Evolutionary conservation across 2,888 invertebrate species (phyloP).

Genomic region (Leptura quadrifasciata): DNA sequence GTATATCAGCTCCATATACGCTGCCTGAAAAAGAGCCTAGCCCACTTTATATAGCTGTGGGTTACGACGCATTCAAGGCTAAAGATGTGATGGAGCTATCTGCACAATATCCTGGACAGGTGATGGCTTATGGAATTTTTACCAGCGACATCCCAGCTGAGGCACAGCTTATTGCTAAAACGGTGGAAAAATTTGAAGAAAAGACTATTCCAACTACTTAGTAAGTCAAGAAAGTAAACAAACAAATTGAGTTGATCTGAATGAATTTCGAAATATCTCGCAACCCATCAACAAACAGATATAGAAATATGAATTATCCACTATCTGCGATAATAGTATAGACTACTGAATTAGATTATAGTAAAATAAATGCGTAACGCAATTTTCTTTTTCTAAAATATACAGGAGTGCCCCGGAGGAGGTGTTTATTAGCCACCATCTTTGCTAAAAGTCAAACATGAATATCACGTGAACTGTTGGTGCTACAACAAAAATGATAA

Average conservation of each 20-base stretch:
- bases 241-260: background rate
- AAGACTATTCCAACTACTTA: constrained; percentile 76
- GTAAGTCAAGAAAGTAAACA: constrained; percentile 64
- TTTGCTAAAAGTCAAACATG: too few species aligned
- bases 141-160: constrained; percentile 77
- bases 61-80: constrained; percentile 83
- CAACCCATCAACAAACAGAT: background rate
- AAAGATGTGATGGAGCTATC: constrained; percentile 78
- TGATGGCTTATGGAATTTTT: constrained; percentile 83
- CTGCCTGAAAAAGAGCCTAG: constrained; percentile 78
- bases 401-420: too few species aligned
- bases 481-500: too few species aligned
- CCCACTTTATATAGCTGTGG: constrained; percentile 81
- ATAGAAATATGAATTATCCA: background rate
- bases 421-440: too few species aligned
- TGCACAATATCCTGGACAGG: constrained; percentile 74
- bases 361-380: too few species aligned
- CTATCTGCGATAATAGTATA: too few species aligned
- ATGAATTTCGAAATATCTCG: background rate
- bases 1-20: constrained; percentile 76
- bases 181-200: constrained; percentile 77
- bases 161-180: constrained; percentile 80
- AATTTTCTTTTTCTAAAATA: too few species aligned
- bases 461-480: too few species aligned
- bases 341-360: too few species aligned